Conservation (phyloP, 2,888 invertebrate genomes). For the Phasia obesa region DNA sequence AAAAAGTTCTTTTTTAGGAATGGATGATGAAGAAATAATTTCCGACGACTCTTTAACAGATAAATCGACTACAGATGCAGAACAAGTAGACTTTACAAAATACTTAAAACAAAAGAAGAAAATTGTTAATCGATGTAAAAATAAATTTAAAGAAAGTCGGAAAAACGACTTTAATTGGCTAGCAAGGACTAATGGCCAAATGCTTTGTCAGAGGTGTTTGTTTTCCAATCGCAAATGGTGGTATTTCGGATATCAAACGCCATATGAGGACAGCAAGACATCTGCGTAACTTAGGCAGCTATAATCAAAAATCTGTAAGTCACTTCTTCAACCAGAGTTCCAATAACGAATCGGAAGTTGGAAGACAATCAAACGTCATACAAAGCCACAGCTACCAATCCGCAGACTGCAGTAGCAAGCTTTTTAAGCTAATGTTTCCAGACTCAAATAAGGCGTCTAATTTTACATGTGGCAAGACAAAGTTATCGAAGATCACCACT, state of each 20-base stretch:
- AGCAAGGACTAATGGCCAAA: too few relatives aligned
- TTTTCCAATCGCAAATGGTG: too few relatives aligned
- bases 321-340: background rate
- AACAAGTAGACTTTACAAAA: too few relatives aligned
- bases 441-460: constrained; percentile 1
- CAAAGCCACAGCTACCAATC: constrained; percentile 30
- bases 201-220: too few relatives aligned
- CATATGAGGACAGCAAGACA: too few relatives aligned
- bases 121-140: too few relatives aligned
- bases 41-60: background rate
- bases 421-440: constrained; percentile 4
- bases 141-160: too few relatives aligned
- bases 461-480: background rate
- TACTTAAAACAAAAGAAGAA: too few relatives aligned
- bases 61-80: background rate
- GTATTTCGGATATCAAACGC: too few relatives aligned
- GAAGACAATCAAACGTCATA: constrained; percentile 2
- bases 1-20: too few relatives aligned
- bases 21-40: background rate
- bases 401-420: constrained; percentile 33
- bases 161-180: too few relatives aligned
- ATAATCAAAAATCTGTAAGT: constrained; percentile 20
- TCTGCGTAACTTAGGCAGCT: too few relatives aligned
- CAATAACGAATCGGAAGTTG: background rate
- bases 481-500: background rate